Evolutionary conservation across 2,113 vertebrate species (phyloP).

Genomic region (Polyodon spathula): DNA sequence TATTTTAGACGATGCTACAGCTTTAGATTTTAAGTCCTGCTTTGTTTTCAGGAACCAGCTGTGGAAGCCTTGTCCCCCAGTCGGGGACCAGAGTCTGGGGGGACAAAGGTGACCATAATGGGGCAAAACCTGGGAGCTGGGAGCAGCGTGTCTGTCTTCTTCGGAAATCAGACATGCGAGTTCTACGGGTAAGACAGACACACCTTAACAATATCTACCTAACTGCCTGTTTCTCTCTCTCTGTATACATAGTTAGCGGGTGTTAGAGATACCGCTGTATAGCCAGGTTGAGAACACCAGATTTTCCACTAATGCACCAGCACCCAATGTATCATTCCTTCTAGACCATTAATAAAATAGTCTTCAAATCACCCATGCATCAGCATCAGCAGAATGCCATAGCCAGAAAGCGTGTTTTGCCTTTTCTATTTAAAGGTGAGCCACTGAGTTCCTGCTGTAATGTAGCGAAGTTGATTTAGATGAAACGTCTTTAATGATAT

Average conservation of each 20-base stretch:
- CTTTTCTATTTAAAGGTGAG: slow-evolving; percentile 41
- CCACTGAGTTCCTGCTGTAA: slow-evolving; percentile 37
- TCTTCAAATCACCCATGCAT: slow-evolving; percentile 24
- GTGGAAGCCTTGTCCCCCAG: slow-evolving; percentile 76
- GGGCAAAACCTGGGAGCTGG: slow-evolving; percentile 85
- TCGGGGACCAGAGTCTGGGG: slow-evolving; percentile 87
- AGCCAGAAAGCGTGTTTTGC: slow-evolving; percentile 8
- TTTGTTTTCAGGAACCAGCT: slow-evolving; percentile 62
- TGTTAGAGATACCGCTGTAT: no score
- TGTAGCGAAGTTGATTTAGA: slow-evolving; percentile 58
- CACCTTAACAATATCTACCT: not conserved
- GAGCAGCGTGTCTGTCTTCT: slow-evolving; percentile 75
- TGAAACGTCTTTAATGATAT: slow-evolving; percentile 70
- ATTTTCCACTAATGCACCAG: no score
- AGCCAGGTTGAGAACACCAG: no score
- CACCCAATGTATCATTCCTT: no score
- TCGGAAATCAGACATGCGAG: slow-evolving; percentile 93
- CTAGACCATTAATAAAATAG: slow-evolving; percentile 38
- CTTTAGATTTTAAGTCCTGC: no score
- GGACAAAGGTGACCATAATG: slow-evolving; percentile 87
- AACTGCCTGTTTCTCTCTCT: slow-evolving; percentile 21
- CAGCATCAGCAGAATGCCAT: not conserved
- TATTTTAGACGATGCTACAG: no score
- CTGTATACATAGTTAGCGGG: no score
- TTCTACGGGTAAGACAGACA: slow-evolving; percentile 74